These are phyloP conservation scores for Parnassius orleans DNA, from an alignment of 2,888 invertebrate species.

Conservation along the genomic window DNA sequence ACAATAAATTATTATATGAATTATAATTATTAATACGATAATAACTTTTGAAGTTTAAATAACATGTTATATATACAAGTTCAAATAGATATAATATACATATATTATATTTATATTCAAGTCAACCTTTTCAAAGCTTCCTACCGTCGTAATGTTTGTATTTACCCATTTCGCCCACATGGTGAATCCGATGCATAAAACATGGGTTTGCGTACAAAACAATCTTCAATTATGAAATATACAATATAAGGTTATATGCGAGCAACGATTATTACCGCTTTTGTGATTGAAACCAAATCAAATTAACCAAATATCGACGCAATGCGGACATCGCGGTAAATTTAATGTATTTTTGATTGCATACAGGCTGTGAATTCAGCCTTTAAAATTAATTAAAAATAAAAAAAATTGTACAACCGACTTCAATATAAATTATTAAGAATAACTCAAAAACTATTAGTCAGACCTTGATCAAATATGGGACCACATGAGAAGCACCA, in stretches of 20 bases:
- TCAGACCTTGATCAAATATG: too few species aligned
- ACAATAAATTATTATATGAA: too few species aligned
- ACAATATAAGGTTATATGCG: not conserved
- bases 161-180: not conserved
- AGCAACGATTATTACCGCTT: constrained; percentile 1
- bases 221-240: too few species aligned
- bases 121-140: constrained; percentile 14
- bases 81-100: too few species aligned
- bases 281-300: constrained; percentile 7
- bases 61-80: too few species aligned
- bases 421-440: too few species aligned
- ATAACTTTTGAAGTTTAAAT: too few species aligned
- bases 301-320: constrained; percentile 9
- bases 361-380: constrained; percentile 51
- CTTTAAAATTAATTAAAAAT: constrained; percentile 41
- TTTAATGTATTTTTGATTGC: constrained; percentile 61
- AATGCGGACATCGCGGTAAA: constrained; percentile 29
- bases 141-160: not conserved
- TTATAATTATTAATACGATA: too few species aligned
- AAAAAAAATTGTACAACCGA: too few species aligned
- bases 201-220: not conserved
- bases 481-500: too few species aligned
- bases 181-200: not conserved
- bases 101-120: constrained; percentile 7
- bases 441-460: too few species aligned